Evolutionary conservation across 2,797 vertebrate species (phyloP).

Genomic region (Rhinoraja longicauda): DNA sequence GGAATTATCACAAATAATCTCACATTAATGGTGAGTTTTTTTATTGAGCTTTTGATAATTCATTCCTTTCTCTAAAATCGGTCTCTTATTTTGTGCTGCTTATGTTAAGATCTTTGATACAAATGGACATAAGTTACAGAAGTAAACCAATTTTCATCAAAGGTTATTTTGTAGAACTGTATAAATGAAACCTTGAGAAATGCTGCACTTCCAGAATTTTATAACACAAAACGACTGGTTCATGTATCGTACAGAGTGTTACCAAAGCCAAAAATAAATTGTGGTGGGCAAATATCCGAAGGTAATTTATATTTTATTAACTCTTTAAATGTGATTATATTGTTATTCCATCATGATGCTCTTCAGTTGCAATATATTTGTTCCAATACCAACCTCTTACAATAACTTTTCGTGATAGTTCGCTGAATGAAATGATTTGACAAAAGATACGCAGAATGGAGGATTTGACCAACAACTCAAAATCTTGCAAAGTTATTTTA

Average conservation of each 20-base stretch:
- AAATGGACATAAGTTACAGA: background rate
- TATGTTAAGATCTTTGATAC: background rate
- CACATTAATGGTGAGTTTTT: background rate
- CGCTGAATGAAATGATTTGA: background rate
- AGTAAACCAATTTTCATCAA: background rate
- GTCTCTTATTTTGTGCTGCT: background rate
- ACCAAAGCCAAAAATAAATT: background rate
- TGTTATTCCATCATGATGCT: background rate
- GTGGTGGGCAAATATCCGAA: background rate
- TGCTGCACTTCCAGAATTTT: background rate
- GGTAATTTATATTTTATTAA: constrained; percentile 16
- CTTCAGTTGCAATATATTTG: background rate
- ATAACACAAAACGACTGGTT: background rate
- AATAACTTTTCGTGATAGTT: background rate
- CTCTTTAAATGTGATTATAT: background rate
- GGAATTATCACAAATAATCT: background rate
- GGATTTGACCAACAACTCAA: background rate
- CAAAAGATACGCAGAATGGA: background rate
- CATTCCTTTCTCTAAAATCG: background rate
- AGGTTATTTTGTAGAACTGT: background rate
- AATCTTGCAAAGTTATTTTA: background rate
- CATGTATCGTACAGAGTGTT: background rate
- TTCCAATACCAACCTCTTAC: no score
- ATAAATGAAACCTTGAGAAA: background rate
- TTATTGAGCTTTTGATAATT: background rate